Evolutionary conservation across 2,113 vertebrate genomes (phyloP).

Genomic region (Lamprotornis superbus): DNA sequence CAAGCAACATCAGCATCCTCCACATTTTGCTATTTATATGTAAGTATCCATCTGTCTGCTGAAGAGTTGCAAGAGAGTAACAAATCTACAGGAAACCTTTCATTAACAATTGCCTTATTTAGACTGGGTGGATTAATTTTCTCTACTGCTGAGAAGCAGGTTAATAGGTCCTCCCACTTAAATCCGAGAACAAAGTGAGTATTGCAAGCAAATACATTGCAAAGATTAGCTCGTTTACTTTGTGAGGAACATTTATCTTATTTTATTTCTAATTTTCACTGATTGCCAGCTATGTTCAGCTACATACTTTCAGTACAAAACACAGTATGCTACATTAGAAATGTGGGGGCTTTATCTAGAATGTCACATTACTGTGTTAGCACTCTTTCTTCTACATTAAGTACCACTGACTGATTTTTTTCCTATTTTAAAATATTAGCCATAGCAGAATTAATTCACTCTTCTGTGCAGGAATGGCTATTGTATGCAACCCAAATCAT

Average conservation of each 20-base stretch:
- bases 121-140: slow-evolving; percentile 27
- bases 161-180: slow-evolving; percentile 34
- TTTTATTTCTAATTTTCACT: neutral
- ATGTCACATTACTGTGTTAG: neutral
- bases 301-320: neutral
- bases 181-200: slow-evolving; percentile 1
- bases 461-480: neutral
- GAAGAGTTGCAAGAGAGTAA: neutral
- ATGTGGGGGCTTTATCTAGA: neutral
- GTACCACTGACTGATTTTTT: neutral
- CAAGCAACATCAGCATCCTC: neutral
- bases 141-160: slow-evolving; percentile 4
- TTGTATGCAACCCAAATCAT: neutral
- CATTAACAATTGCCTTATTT: slow-evolving; percentile 17
- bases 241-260: neutral
- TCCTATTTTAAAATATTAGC: neutral
- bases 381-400: neutral
- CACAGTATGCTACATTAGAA: neutral
- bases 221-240: neutral
- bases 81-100: slow-evolving; percentile 30
- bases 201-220: neutral
- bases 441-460: neutral
- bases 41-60: neutral
- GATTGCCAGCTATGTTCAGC: neutral
- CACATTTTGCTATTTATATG: neutral